Percentiles rank a stretch among this genome's conserved stretches.
These are phyloP conservation scores for Brotula barbata DNA, from an alignment of 2,797 vertebrate genomes.

Conservation along the genomic window DNA sequence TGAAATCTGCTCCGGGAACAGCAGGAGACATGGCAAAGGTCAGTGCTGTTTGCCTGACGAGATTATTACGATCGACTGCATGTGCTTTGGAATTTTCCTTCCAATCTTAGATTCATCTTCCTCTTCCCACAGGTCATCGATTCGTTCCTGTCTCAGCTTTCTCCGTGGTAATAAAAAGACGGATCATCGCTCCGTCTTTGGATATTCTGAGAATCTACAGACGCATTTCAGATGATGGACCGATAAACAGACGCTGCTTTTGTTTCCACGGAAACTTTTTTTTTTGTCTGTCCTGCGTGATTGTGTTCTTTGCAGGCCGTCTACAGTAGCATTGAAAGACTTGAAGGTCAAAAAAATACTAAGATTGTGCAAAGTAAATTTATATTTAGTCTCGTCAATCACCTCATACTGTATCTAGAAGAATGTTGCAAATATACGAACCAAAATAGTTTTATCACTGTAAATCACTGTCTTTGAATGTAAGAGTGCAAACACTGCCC, in stretches of 20 bases:
- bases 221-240: background rate
- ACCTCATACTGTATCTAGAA: background rate
- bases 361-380: slow-evolving; percentile 31
- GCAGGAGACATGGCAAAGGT: slow-evolving; percentile 90
- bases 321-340: too few species aligned
- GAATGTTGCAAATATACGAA: slow-evolving; percentile 8
- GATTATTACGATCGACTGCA: background rate
- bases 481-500: slow-evolving; percentile 3
- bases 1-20: slow-evolving; percentile 85
- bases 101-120: slow-evolving; percentile 7
- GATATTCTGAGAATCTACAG: background rate
- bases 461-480: background rate
- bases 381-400: background rate
- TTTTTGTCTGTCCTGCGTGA: slow-evolving; percentile 5
- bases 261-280: slow-evolving; percentile 11
- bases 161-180: slow-evolving; percentile 63
- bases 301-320: background rate
- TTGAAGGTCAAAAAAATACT: slow-evolving; percentile 2
- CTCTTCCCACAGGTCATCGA: slow-evolving; percentile 80
- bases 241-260: slow-evolving; percentile 7
- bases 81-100: slow-evolving; percentile 4
- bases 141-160: slow-evolving; percentile 86
- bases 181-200: background rate
- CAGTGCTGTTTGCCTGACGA: slow-evolving; percentile 43
- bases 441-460: background rate